A percentile compares a stretch with the other conserved stretches of the same genome.
Conservation (phyloP, 2,888 invertebrate genomes). For the Chirona hameri region DNA sequence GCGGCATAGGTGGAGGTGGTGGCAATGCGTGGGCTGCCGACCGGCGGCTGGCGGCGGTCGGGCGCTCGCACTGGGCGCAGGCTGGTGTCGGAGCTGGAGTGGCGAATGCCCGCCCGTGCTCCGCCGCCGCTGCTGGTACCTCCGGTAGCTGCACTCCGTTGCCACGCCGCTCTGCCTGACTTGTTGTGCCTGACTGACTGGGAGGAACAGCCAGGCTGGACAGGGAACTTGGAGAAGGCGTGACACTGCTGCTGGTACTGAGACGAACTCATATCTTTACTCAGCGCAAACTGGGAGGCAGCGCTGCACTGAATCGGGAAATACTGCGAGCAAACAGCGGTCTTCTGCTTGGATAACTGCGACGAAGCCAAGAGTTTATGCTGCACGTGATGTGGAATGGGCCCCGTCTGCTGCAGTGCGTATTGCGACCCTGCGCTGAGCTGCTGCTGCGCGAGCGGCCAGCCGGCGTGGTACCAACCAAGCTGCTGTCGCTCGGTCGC, state of each 20-base stretch:
- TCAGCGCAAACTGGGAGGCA: neutral
- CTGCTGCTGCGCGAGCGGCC: neutral
- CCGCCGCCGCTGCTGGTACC: neutral
- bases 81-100: neutral
- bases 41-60: neutral
- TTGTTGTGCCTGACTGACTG: too few species aligned
- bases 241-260: neutral
- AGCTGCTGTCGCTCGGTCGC: neutral
- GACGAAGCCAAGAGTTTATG: neutral
- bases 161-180: neutral
- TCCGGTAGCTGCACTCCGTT: neutral
- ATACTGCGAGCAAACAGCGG: neutral
- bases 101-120: neutral
- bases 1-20: too few species aligned
- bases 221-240: neutral
- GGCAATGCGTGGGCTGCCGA: neutral
- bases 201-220: neutral
- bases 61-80: neutral
- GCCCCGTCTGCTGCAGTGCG: neutral
- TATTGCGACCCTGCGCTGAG: neutral
- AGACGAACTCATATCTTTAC: neutral
- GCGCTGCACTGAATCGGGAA: neutral
- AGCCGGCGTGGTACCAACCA: neutral
- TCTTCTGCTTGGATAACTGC: neutral
- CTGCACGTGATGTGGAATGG: neutral